These are phyloP conservation scores for Ammodytes marinus DNA, from an alignment of 2,113 vertebrate species.

Conservation along the genomic window DNA sequence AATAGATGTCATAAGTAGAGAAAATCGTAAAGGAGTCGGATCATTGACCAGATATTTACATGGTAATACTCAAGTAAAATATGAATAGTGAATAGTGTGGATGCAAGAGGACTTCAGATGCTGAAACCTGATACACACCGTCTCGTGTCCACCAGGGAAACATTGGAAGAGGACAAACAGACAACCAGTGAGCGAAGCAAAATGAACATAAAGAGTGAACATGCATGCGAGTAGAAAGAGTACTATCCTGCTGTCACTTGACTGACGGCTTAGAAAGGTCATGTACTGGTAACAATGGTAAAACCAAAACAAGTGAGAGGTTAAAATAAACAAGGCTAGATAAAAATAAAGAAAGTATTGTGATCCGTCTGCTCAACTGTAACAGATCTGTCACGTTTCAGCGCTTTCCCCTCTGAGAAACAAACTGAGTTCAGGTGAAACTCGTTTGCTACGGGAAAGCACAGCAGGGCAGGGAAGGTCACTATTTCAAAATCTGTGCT, in stretches of 20 bases:
- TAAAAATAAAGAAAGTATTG: constrained; percentile 51
- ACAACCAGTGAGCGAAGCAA: no score
- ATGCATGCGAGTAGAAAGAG: no score
- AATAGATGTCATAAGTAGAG: no score
- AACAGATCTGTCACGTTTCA: constrained; percentile 72
- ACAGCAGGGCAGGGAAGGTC: background rate
- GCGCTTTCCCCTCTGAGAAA: constrained; percentile 46
- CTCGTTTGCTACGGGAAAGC: constrained; percentile 25
- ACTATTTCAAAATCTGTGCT: constrained; percentile 6
- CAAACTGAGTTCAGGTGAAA: constrained; percentile 35
- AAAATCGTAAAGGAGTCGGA: no score
- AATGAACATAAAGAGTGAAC: no score
- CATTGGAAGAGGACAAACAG: no score
- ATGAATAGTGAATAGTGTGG: no score
- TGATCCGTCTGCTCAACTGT: constrained; percentile 62
- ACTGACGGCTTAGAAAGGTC: constrained; percentile 39
- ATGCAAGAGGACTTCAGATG: no score
- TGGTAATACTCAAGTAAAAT: no score
- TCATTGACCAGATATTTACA: no score
- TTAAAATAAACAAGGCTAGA: constrained; percentile 47
- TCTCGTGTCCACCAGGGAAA: no score
- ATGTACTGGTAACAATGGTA: constrained; percentile 15
- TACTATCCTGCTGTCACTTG: background rate
- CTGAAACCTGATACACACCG: no score
- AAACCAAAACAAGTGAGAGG: constrained; percentile 34